These are phyloP conservation scores for Eulemur macaco DNA, from an alignment of 2,113 vertebrate genomes.

Conservation along the genomic window DNA sequence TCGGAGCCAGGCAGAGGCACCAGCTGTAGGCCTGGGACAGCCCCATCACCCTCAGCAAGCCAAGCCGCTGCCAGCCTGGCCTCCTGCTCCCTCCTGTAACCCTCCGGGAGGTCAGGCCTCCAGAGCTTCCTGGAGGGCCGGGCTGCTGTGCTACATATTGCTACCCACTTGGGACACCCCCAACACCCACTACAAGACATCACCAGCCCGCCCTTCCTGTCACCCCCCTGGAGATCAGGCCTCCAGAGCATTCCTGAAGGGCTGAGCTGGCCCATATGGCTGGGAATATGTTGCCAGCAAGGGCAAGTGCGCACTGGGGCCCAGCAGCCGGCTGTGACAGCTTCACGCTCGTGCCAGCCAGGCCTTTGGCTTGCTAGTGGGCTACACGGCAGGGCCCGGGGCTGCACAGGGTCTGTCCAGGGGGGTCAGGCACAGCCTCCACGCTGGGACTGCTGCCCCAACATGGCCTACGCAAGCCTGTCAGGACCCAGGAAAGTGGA, in stretches of 20 bases:
- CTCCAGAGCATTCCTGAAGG: constrained; percentile 86
- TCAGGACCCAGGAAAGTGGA: neutral
- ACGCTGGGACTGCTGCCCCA: neutral
- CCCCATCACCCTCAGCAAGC: constrained; percentile 67
- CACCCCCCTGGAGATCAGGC: constrained; percentile 85
- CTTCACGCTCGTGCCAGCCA: constrained; percentile 82
- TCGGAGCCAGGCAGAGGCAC: constrained; percentile 62
- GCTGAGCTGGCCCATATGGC: constrained; percentile 85
- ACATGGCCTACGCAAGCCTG: neutral
- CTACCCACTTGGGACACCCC: constrained; percentile 83
- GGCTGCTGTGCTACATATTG: constrained; percentile 66
- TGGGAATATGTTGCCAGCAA: constrained; percentile 84
- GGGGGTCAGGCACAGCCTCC: neutral
- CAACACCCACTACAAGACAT: constrained; percentile 81
- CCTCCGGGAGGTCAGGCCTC: constrained; percentile 83
- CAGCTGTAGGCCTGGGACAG: constrained; percentile 78
- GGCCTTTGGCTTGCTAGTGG: constrained; percentile 82
- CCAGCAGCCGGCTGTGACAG: constrained; percentile 83
- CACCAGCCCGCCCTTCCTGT: constrained; percentile 83
- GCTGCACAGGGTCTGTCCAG: neutral
- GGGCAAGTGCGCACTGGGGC: constrained; percentile 81
- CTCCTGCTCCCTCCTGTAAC: constrained; percentile 82
- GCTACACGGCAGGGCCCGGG: neutral
- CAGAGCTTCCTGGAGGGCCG: constrained; percentile 83
- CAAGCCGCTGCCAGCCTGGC: constrained; percentile 76